Percentiles rank a stretch among this genome's conserved stretches.
phyloP scores from a whole-genome alignment of 1,140 invertebrate genomes.

The Dendrolimus punctatus region DNA sequence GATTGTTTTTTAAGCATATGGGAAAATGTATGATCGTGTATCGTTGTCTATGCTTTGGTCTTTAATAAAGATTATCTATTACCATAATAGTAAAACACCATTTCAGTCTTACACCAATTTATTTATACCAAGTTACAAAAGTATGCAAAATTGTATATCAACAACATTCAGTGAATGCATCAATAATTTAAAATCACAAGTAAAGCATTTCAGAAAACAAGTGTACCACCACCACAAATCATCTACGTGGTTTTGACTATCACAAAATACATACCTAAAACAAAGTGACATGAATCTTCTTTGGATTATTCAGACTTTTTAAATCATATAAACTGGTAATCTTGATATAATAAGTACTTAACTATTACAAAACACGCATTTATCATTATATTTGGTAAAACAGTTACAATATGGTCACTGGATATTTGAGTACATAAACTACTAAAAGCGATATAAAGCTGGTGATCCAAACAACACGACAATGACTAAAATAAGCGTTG shows the following conservation, averaged over 20 bases:
- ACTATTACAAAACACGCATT: slow-evolving; percentile 10
- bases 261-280: slow-evolving; percentile 6
- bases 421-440: too few species aligned
- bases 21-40: slow-evolving; percentile 6
- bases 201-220: slow-evolving; percentile 27
- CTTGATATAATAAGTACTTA: slow-evolving; percentile 11
- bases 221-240: slow-evolving; percentile 6
- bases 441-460: too few species aligned
- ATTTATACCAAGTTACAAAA: slow-evolving; percentile 33
- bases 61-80: neutral
- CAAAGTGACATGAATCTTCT: slow-evolving; percentile 25
- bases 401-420: too few species aligned
- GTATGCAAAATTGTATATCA: slow-evolving; percentile 19
- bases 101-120: slow-evolving; percentile 31
- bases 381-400: neutral
- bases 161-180: slow-evolving; percentile 16
- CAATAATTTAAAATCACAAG: slow-evolving; percentile 21
- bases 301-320: slow-evolving; percentile 64
- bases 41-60: slow-evolving; percentile 4
- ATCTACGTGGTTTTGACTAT: slow-evolving; percentile 4
- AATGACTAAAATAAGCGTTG: too few species aligned
- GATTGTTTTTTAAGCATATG: too few species aligned
- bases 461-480: too few species aligned
- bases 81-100: neutral
- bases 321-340: slow-evolving; percentile 32